Conservation (phyloP, 1,140 invertebrate genomes). For the Drosophila ercepeae region DNA sequence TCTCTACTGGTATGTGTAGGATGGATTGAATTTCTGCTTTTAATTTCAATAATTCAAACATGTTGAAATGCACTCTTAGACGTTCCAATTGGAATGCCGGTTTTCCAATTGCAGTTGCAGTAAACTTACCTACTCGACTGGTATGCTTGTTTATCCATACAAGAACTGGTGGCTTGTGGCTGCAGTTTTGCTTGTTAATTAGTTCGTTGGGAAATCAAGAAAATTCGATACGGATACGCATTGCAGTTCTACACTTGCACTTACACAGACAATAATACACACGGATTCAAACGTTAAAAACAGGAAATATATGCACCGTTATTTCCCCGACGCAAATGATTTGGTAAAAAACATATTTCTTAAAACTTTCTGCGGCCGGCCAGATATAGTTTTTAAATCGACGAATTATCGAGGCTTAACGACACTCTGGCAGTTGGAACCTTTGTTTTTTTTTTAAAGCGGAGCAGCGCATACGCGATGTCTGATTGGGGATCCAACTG, state of each 20-base stretch:
- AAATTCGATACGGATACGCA: conserved; percentile 63
- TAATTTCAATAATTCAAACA: neutral
- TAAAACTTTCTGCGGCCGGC: neutral
- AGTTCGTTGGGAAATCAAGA: conserved; percentile 62
- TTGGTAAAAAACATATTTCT: conserved; percentile 7
- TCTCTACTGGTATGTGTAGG: neutral
- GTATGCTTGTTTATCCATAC: conserved; percentile 47
- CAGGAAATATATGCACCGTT: neutral
- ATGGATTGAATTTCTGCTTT: neutral
- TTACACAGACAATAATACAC: conserved; percentile 9
- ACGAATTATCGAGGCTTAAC: neutral
- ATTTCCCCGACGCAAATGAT: no score
- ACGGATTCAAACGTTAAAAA: conserved; percentile 3
- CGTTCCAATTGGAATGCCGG: conserved; percentile 25
- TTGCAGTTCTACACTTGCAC: conserved; percentile 58
- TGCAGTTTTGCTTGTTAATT: conserved; percentile 32
- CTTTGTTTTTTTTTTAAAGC: neutral
- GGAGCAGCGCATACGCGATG: neutral
- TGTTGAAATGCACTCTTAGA: neutral
- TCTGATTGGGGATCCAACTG: neutral
- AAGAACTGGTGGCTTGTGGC: conserved; percentile 14
- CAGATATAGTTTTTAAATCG: neutral
- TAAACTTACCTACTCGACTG: conserved; percentile 46
- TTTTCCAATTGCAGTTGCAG: conserved; percentile 1
- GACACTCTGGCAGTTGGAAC: neutral